phyloP scores from a whole-genome alignment of 2,888 invertebrate species.

The Prosapia bicincta region DNA sequence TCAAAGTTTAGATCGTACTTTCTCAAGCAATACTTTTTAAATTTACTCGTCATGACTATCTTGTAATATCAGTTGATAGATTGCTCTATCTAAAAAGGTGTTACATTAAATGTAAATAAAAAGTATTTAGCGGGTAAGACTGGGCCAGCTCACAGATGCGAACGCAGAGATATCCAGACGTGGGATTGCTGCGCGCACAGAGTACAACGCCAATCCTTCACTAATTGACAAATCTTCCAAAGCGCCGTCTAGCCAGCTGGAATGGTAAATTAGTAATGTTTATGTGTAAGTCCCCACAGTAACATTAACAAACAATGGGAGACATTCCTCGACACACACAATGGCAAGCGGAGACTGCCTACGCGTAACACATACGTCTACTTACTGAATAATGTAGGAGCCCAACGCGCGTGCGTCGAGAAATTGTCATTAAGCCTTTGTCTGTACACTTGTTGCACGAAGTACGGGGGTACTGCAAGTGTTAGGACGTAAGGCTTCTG shows the following conservation, averaged over 20 bases:
- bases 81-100: no score
- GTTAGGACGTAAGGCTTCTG: no score
- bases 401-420: not conserved
- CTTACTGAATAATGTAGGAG: not conserved
- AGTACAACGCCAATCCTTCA: not conserved
- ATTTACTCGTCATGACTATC: no score
- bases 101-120: no score
- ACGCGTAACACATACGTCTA: not conserved
- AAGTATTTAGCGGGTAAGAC: no score
- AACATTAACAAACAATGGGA: not conserved
- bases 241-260: not conserved
- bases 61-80: no score
- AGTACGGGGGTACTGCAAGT: no score
- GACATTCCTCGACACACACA: not conserved
- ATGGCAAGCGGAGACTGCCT: not conserved
- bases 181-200: no score
- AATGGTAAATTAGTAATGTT: slow-evolving; percentile 2
- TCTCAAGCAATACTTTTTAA: no score
- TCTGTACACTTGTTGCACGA: not conserved
- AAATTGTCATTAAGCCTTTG: not conserved
- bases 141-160: no score
- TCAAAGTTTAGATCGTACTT: no score
- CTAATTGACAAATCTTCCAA: not conserved
- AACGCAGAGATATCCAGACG: no score
- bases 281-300: not conserved